Evolutionary conservation across 2,113 vertebrate species (phyloP).

Genomic region (Triplophysa tibetana): DNA sequence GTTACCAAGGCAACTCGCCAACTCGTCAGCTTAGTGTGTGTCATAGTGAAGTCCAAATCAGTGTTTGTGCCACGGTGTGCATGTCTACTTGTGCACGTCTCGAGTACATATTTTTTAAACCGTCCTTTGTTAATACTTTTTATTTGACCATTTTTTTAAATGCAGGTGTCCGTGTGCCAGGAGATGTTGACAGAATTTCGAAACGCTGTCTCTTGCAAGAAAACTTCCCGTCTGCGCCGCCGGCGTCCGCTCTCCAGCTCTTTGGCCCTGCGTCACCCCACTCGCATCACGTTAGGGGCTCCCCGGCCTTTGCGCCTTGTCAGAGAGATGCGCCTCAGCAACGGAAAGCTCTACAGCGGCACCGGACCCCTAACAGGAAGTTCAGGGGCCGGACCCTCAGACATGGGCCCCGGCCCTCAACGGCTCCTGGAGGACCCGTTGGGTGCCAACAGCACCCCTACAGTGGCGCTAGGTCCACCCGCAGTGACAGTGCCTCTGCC

Average conservation of each 20-base stretch:
- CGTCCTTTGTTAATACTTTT: neutral
- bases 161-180: slow-evolving; percentile 86
- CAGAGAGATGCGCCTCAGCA: slow-evolving; percentile 86
- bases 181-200: slow-evolving; percentile 88
- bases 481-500: slow-evolving; percentile 55
- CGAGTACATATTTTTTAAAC: neutral
- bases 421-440: slow-evolving; percentile 83
- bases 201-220: slow-evolving; percentile 86
- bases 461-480: slow-evolving; percentile 64
- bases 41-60: neutral
- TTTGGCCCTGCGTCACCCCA: slow-evolving; percentile 67
- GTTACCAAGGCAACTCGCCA: slow-evolving; percentile 68
- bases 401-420: slow-evolving; percentile 80
- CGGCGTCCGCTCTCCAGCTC: slow-evolving; percentile 73
- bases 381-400: slow-evolving; percentile 61
- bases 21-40: slow-evolving; percentile 53
- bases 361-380: slow-evolving; percentile 74
- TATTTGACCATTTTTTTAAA: slow-evolving; percentile 16
- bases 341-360: slow-evolving; percentile 85
- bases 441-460: slow-evolving; percentile 69
- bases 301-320: slow-evolving; percentile 77
- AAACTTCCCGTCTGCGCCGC: slow-evolving; percentile 81
- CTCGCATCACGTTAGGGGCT: slow-evolving; percentile 67
- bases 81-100: slow-evolving; percentile 13
- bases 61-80: slow-evolving; percentile 22